Evolutionary conservation across 30 jellyfish, hydroid and myxozoan genomes (phyloP).

Genomic region (Cassiopea andromeda): DNA sequence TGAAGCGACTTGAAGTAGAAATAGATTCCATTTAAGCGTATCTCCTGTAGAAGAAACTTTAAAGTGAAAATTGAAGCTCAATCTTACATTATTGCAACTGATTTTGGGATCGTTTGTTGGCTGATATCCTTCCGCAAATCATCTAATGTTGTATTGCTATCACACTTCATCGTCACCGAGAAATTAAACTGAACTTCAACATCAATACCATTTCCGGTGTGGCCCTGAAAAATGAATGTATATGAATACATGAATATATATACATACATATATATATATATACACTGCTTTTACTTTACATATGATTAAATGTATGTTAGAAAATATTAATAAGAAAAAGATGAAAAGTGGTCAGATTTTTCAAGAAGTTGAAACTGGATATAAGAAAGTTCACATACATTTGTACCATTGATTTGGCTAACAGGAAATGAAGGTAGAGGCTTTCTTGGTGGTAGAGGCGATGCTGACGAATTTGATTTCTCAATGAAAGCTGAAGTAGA

Average conservation of each 20-base stretch:
- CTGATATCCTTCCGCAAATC: constrained; percentile 17
- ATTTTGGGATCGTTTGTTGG: constrained; percentile 31
- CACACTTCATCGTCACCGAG: constrained; percentile 23
- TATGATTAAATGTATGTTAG: too few relatives aligned
- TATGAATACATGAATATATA: too few relatives aligned
- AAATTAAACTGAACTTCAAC: constrained; percentile 56
- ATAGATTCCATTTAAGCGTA: too few relatives aligned
- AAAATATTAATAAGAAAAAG: too few relatives aligned
- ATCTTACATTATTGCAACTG: constrained; percentile 35
- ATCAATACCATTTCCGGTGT: not conserved
- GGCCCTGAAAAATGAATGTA: not conserved
- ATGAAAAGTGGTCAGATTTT: too few relatives aligned
- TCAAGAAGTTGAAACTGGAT: too few relatives aligned
- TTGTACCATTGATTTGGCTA: not conserved
- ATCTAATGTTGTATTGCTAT: constrained; percentile 13
- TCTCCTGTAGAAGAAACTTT: too few relatives aligned
- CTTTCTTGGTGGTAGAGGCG: constrained; percentile 39
- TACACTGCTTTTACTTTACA: too few relatives aligned
- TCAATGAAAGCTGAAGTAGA: constrained; percentile 50
- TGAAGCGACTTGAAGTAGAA: too few relatives aligned
- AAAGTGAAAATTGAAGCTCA: not conserved
- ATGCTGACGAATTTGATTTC: not conserved
- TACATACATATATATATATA: too few relatives aligned
- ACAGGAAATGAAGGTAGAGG: constrained; percentile 34
- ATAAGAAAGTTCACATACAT: not conserved